Conservation (phyloP, 2,888 invertebrate genomes). For the Villa cingulata region DNA sequence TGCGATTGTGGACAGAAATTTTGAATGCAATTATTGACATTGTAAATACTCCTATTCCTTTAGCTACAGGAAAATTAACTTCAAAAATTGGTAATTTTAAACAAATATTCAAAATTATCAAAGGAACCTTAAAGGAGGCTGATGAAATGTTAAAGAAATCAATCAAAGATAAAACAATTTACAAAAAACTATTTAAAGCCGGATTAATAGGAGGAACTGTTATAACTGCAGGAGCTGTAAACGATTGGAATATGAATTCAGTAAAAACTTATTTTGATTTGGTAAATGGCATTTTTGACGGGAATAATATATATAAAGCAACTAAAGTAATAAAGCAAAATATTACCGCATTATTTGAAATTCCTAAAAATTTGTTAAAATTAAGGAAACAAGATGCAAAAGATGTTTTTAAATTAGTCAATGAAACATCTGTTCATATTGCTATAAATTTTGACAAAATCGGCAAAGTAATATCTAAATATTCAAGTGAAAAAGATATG, state of each 20-base stretch:
- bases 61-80: background rate
- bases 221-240: background rate
- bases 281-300: background rate
- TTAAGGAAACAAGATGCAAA: background rate
- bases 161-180: background rate
- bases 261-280: background rate
- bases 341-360: too few species aligned
- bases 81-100: background rate
- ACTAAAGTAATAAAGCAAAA: background rate
- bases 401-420: background rate
- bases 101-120: background rate
- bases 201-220: background rate
- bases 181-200: background rate
- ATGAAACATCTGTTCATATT: background rate
- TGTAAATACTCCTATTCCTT: background rate
- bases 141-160: too few species aligned
- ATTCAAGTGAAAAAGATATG: too few species aligned
- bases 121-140: too few species aligned
- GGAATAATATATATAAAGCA: background rate
- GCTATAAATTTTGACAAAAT: background rate
- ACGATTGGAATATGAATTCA: background rate
- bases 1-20: background rate
- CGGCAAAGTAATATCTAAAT: too few species aligned
- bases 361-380: background rate
- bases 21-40: background rate